Percentiles rank a stretch among this genome's conserved stretches.
Conservation (phyloP, 2,888 invertebrate species). For the Iphiclides podalirius region DNA sequence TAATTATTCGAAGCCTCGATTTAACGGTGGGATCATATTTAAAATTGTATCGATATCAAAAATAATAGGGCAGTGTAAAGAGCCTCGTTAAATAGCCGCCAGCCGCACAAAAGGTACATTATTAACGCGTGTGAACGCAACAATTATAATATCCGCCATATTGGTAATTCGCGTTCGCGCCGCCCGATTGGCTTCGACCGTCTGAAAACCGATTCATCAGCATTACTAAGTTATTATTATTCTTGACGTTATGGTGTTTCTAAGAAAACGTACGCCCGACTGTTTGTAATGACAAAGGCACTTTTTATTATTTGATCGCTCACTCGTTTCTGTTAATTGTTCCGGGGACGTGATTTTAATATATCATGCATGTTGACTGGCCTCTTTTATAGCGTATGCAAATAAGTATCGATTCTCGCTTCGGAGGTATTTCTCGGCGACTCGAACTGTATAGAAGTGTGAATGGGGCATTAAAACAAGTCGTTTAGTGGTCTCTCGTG, state of each 20-base stretch:
- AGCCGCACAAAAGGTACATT: constrained; percentile 17
- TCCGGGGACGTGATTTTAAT: constrained; percentile 75
- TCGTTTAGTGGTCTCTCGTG: constrained; percentile 22
- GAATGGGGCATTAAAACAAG: constrained; percentile 43
- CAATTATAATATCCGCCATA: constrained; percentile 50
- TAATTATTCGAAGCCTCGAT: too few relatives aligned
- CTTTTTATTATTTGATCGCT: constrained; percentile 75
- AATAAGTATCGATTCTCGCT: constrained; percentile 52
- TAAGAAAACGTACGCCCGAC: constrained; percentile 52
- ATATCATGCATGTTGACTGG: constrained; percentile 71
- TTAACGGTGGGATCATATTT: not conserved
- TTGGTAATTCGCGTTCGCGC: constrained; percentile 42
- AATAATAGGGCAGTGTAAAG: constrained; percentile 15
- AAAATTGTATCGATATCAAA: constrained; percentile 14
- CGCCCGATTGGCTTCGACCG: constrained; percentile 46
- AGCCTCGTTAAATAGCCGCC: constrained; percentile 19
- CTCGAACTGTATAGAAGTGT: constrained; percentile 31
- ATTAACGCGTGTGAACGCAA: constrained; percentile 24
- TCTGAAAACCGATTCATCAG: constrained; percentile 49
- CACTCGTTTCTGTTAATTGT: constrained; percentile 74
- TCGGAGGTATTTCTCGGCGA: constrained; percentile 30
- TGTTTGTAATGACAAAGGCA: constrained; percentile 72
- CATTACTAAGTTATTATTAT: constrained; percentile 52
- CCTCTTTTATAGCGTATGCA: constrained; percentile 68
- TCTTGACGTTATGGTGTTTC: constrained; percentile 45